These are phyloP conservation scores for Esperia sulphurella DNA, from an alignment of 2,888 invertebrate species.

Conservation along the genomic window DNA sequence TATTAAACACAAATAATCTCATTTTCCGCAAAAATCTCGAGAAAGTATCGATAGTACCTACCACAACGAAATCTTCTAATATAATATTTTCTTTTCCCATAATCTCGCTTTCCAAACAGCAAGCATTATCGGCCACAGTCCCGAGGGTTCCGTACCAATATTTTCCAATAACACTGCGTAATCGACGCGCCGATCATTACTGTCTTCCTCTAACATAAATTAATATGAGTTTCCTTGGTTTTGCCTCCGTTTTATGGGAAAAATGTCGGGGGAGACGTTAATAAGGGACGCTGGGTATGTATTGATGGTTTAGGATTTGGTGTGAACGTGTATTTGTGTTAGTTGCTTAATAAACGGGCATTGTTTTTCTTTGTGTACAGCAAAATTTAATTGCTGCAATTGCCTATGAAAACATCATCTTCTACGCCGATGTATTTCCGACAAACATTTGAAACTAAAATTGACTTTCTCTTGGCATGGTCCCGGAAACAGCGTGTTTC, in stretches of 20 bases:
- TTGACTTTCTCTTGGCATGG: too few relatives aligned
- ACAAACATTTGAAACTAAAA: too few relatives aligned
- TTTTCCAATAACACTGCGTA: constrained; percentile 68
- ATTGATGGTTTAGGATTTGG: constrained; percentile 9
- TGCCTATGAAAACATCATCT: too few relatives aligned
- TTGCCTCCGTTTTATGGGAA: constrained; percentile 21
- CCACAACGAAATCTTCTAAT: background rate
- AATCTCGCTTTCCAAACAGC: background rate
- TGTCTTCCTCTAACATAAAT: constrained; percentile 70
- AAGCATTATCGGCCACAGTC: constrained; percentile 6
- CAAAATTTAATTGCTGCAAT: background rate
- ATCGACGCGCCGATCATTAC: constrained; percentile 68
- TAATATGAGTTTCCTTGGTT: constrained; percentile 56
- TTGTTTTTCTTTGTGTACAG: too few relatives aligned
- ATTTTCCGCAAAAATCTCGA: too few relatives aligned
- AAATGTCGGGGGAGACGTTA: constrained; percentile 13
- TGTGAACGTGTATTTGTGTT: background rate
- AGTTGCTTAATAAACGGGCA: too few relatives aligned
- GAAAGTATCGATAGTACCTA: too few relatives aligned
- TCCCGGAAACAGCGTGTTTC: too few relatives aligned
- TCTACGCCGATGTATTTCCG: too few relatives aligned
- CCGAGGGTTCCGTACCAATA: constrained; percentile 48
- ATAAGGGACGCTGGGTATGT: constrained; percentile 5
- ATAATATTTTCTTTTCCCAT: background rate
- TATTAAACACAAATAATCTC: too few relatives aligned